Percentiles rank a stretch among this genome's conserved stretches.
phyloP scores from a whole-genome alignment of 37 sponge, comb jelly and placozoan species.

The Beroe ovata region DNA sequence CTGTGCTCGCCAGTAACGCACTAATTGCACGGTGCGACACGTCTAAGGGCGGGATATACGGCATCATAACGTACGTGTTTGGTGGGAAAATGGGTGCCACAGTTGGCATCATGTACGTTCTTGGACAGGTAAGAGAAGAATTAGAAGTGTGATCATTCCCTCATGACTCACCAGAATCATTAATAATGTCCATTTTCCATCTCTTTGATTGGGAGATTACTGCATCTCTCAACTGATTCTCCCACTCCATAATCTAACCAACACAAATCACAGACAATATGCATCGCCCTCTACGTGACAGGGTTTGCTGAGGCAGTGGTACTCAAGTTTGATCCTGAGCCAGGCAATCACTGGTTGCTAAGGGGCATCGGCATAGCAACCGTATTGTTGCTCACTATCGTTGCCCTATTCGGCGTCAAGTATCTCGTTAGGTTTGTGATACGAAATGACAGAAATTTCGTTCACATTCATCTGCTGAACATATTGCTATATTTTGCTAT shows the following conservation, averaged over 20 bases:
- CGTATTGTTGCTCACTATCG: conserved; percentile 46
- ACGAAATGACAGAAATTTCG: no score
- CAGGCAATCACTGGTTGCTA: conserved; percentile 66
- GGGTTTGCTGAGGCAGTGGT: conserved; percentile 70
- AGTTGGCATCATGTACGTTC: conserved; percentile 68
- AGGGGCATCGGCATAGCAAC: conserved; percentile 67
- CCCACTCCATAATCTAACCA: neutral
- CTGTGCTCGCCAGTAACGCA: conserved; percentile 52
- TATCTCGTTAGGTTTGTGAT: conserved; percentile 68
- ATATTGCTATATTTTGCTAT: no score
- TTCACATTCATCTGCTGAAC: no score
- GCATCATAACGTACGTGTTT: conserved; percentile 67
- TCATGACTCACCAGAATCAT: no score
- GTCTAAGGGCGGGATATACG: conserved; percentile 63
- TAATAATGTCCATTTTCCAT: no score
- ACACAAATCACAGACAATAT: conserved; percentile 48
- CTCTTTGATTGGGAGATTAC: no score
- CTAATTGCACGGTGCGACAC: conserved; percentile 11
- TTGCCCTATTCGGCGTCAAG: conserved; percentile 70
- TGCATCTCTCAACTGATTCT: no score
- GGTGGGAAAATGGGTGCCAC: conserved; percentile 67
- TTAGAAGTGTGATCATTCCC: no score
- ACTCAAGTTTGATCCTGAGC: conserved; percentile 54
- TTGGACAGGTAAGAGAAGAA: conserved; percentile 73
- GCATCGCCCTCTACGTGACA: conserved; percentile 67